Conservation (phyloP, 2,797 vertebrate genomes). For the Chelidonichthys spinosus region DNA sequence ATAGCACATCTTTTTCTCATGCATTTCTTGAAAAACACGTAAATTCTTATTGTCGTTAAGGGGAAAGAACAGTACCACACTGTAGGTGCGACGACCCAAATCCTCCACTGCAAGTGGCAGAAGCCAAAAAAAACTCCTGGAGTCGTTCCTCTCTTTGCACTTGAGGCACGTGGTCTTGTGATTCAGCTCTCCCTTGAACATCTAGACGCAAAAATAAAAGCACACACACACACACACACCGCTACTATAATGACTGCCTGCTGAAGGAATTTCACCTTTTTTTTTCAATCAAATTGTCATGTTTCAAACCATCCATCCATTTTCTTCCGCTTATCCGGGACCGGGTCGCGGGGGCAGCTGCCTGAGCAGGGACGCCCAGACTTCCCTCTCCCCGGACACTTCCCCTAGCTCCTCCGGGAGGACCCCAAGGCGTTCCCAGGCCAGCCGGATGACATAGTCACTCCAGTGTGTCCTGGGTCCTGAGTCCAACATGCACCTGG, state of each 20-base stretch:
- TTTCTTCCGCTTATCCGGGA: too few species aligned
- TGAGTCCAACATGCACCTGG: too few species aligned
- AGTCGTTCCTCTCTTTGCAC: accelerated
- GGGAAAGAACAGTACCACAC: slow-evolving; percentile 57
- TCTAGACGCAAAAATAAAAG: slow-evolving; percentile 52
- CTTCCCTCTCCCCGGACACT: too few species aligned
- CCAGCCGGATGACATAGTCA: too few species aligned
- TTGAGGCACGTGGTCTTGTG: slow-evolving; percentile 52
- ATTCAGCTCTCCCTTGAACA: slow-evolving; percentile 66
- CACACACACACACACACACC: accelerated
- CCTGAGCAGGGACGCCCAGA: too few species aligned
- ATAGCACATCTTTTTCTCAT: neutral
- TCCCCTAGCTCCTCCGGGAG: too few species aligned
- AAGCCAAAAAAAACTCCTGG: slow-evolving; percentile 60
- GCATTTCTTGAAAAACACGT: slow-evolving; percentile 44
- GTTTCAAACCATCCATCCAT: too few species aligned
- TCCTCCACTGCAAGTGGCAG: slow-evolving; percentile 69
- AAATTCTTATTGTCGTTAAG: neutral
- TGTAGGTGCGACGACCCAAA: slow-evolving; percentile 21
- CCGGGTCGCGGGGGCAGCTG: too few species aligned
- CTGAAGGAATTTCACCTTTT: too few species aligned
- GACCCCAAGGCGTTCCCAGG: too few species aligned
- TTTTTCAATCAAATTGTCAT: neutral
- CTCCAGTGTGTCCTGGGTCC: too few species aligned
- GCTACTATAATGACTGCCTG: neutral